Conservation (phyloP, 1,140 invertebrate genomes). For the Holcopasites calliopsidis region DNA sequence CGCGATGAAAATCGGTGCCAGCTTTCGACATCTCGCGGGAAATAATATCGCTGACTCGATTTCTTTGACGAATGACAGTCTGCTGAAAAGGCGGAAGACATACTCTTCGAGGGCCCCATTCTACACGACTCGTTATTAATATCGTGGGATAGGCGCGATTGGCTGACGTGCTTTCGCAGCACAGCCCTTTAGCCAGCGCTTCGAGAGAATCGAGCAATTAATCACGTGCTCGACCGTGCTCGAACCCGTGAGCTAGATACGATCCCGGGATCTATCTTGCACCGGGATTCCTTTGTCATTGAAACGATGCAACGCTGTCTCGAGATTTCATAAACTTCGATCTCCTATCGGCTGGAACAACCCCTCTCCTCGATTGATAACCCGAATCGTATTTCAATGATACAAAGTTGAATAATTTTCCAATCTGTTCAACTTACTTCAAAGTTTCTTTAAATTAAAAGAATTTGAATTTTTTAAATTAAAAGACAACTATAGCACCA, state of each 20-base stretch:
- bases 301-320: not conserved
- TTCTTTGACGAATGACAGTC: not conserved
- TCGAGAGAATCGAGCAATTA: constrained; percentile 66
- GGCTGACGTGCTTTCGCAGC: constrained; percentile 27
- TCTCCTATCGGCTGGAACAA: not conserved
- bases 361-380: not conserved
- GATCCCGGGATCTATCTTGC: not conserved
- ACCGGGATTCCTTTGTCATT: constrained; percentile 1
- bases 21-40: not conserved
- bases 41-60: constrained; percentile 16
- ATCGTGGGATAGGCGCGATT: constrained; percentile 28
- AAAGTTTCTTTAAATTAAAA: too few relatives aligned
- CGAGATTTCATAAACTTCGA: not conserved
- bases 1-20: not conserved
- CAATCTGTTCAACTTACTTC: too few relatives aligned
- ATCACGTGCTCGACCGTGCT: constrained; percentile 55
- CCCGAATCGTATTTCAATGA: too few relatives aligned
- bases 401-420: too few relatives aligned
- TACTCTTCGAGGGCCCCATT: constrained; percentile 11
- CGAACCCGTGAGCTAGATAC: constrained; percentile 7
- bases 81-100: not conserved
- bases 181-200: constrained; percentile 63
- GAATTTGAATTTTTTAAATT: too few relatives aligned
- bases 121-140: constrained; percentile 51
- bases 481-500: too few relatives aligned